Evolutionary conservation across 2,888 invertebrate species (phyloP).

Genomic region (Idaea aversata): DNA sequence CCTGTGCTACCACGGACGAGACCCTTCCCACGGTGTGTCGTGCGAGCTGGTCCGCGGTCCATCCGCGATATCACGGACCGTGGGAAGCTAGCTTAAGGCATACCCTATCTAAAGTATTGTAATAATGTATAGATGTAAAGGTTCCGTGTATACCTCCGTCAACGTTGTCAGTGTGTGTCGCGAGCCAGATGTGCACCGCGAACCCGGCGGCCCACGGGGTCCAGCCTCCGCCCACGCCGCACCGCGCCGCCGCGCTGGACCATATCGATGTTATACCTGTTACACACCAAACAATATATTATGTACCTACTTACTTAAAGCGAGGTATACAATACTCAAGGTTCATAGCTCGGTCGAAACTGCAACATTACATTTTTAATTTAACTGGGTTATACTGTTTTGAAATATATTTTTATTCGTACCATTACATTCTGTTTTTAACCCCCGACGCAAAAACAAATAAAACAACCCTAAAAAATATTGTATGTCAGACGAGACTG

Average conservation of each 20-base stretch:
- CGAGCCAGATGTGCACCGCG: constrained; percentile 79
- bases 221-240: constrained; percentile 82
- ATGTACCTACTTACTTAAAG: background rate
- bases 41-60: no score
- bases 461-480: no score
- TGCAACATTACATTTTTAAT: background rate
- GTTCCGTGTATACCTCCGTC: constrained; percentile 21
- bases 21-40: no score
- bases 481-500: no score
- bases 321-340: background rate
- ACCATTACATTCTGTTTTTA: no score
- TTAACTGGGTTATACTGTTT: no score
- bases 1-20: no score
- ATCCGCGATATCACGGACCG: no score
- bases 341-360: background rate
- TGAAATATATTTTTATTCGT: no score
- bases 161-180: constrained; percentile 41
- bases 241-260: constrained; percentile 62
- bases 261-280: constrained; percentile 59
- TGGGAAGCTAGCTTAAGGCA: no score
- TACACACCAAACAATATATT: background rate
- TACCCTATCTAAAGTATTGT: no score
- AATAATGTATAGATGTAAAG: background rate
- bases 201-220: constrained; percentile 83
- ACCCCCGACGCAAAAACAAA: no score